Percentiles rank a stretch among this genome's conserved stretches.
Evolutionary conservation across 2,113 vertebrate genomes (phyloP).

Genomic region (Eretmochelys imbricata): DNA sequence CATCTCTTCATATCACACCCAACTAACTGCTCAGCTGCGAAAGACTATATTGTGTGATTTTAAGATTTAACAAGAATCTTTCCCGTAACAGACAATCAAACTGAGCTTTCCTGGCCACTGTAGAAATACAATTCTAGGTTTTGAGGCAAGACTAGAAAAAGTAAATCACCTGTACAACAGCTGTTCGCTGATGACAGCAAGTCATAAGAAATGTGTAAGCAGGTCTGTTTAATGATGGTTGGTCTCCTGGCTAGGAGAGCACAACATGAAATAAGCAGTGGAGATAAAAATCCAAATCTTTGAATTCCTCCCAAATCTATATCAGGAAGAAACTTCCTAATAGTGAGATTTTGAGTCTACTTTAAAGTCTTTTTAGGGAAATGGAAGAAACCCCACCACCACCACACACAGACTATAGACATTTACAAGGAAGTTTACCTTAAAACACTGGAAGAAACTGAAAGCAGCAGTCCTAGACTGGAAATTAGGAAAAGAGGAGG

Average conservation of each 20-base stretch:
- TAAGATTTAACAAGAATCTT: constrained; percentile 12
- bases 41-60: neutral
- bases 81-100: neutral
- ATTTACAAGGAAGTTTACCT: neutral
- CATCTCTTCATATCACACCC: neutral
- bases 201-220: neutral
- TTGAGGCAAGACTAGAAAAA: constrained; percentile 44
- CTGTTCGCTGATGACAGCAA: constrained; percentile 4
- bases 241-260: neutral
- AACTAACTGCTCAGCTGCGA: neutral
- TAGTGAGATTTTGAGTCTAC: neutral
- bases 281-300: constrained; percentile 20
- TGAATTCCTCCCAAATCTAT: neutral
- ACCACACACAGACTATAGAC: neutral
- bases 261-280: constrained; percentile 24
- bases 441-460: neutral
- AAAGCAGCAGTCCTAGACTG: neutral
- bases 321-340: neutral
- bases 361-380: neutral
- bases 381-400: neutral
- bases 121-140: constrained; percentile 48
- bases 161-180: constrained; percentile 20
- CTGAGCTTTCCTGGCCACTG: constrained; percentile 16
- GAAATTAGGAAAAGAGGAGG: neutral
- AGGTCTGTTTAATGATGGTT: neutral